Base-by-base conservation (phyloP, 2,113 vertebrate genomes). In the Naja naja region DNA sequence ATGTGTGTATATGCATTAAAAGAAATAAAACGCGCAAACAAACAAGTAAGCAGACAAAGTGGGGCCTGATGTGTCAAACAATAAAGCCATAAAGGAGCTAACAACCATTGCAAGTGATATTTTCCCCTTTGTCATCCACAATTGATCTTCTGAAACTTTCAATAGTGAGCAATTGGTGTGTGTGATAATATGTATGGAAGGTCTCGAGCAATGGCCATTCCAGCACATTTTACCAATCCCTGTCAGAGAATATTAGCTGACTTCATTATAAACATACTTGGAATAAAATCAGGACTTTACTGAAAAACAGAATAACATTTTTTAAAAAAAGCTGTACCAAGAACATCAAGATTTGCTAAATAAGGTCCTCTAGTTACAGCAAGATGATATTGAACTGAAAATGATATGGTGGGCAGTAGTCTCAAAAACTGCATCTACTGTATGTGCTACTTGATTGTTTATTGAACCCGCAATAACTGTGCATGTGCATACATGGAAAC, bases 291-390 rank as follows among this genome's bases (percentile, higher is more conserved):
- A 30, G 4, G 8, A 43, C 30, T 49, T 87, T 60, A 25, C 30
- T 54, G 1, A 64, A 56, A 53, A 43, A 45, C 5, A 23, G 39
- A 89, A 23, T 49, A 69, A 92, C 47, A 25, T 88, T 87, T 74
- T 87, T 56, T 34, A 22, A 91, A 69, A 5, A 87, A 55, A 89
- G 8, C 49, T 52, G 7, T 88, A 92, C 16, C 9, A 89, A 60
- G 23, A 10, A 60, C 43, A 94, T 95, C 88, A 94, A 91, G 69
- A 92, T 95, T 95, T 96, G 89, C 27, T 92, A 91, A 91, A 86
- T 12, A 91, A 23, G 10, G 23, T 0, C 0, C 94, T 30, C 10
- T 94, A 95, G 93, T 94, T 45, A 2, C 93, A 95, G 90, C 54
- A 94, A 43, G 60, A 10, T 88, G 30, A 87, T 92, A 92, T 88